These are phyloP conservation scores for Lasius platythorax DNA, from an alignment of 2,888 invertebrate species.

Conservation along the genomic window DNA sequence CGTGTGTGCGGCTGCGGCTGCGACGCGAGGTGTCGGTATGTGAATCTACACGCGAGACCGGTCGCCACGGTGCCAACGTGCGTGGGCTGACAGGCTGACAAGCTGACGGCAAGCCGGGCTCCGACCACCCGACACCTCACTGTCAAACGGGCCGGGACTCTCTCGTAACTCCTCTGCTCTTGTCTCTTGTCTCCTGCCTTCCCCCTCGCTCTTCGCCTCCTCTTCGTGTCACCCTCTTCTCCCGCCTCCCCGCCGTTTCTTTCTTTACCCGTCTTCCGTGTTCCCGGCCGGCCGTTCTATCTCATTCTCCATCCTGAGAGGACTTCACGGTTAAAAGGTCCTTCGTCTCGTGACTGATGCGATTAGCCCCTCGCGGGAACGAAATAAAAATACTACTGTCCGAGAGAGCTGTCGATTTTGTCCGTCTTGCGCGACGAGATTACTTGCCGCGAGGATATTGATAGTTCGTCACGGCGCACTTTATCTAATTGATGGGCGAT, in stretches of 20 bases:
- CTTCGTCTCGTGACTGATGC: constrained; percentile 56
- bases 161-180: constrained; percentile 80
- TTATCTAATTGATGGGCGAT: constrained; percentile 44
- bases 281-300: constrained; percentile 56
- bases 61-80: constrained; percentile 81
- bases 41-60: constrained; percentile 71
- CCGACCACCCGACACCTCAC: constrained; percentile 85
- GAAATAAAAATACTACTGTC: constrained; percentile 46
- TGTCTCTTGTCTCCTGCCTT: constrained; percentile 64
- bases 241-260: constrained; percentile 48
- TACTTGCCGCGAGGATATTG: constrained; percentile 20
- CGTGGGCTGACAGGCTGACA: constrained; percentile 85
- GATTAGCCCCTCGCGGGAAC: constrained; percentile 41
- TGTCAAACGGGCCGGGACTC: constrained; percentile 81
- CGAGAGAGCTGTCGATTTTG: constrained; percentile 44
- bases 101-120: constrained; percentile 82
- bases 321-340: constrained; percentile 54
- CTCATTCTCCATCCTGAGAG: constrained; percentile 52
- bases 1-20: constrained; percentile 54
- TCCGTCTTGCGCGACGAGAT: constrained; percentile 2
- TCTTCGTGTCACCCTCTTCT: constrained; percentile 36
- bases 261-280: constrained; percentile 61
- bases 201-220: constrained; percentile 54
- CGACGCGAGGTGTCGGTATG: constrained; percentile 67
- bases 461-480: constrained; percentile 34